Evolutionary conservation across 2,797 vertebrate genomes (phyloP).

Genomic region (Calcarius lapponicus): DNA sequence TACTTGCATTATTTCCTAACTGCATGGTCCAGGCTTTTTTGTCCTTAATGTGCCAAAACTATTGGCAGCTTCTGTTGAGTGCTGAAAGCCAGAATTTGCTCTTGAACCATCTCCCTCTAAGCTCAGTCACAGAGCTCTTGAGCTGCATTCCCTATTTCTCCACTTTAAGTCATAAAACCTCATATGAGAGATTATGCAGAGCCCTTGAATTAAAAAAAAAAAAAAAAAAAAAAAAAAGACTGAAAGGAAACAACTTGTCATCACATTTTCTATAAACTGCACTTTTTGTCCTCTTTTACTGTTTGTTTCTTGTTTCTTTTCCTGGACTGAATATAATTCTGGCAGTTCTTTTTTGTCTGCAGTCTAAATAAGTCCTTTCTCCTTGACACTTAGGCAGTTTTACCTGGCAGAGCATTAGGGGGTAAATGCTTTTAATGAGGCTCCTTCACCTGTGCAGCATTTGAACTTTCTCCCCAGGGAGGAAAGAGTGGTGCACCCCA

Average conservation of each 20-base stretch:
- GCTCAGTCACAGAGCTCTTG: neutral
- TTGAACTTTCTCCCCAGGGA: neutral
- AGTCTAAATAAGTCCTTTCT: neutral
- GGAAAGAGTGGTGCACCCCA: neutral
- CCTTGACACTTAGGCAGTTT: neutral
- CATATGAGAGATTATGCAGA: neutral
- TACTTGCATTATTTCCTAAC: neutral
- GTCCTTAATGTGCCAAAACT: neutral
- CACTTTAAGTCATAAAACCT: neutral
- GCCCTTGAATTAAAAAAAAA: neutral
- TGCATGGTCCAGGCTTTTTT: neutral
- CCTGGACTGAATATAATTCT: neutral
- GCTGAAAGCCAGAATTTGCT: neutral
- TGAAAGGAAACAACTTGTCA: neutral
- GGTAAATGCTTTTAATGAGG: constrained; percentile 7
- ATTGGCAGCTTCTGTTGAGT: neutral
- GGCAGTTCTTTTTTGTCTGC: neutral
- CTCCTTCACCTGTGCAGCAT: neutral
- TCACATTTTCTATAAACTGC: neutral
- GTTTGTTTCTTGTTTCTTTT: neutral
- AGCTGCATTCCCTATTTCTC: neutral
- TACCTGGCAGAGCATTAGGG: neutral
- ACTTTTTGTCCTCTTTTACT: neutral
- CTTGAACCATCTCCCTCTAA: neutral
- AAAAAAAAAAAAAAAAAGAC: neutral